Evolutionary conservation across 2,888 invertebrate species (phyloP), one percentile per base, ranked within the genome.

Genomic region (Nemotelus pantherinus): DNA sequence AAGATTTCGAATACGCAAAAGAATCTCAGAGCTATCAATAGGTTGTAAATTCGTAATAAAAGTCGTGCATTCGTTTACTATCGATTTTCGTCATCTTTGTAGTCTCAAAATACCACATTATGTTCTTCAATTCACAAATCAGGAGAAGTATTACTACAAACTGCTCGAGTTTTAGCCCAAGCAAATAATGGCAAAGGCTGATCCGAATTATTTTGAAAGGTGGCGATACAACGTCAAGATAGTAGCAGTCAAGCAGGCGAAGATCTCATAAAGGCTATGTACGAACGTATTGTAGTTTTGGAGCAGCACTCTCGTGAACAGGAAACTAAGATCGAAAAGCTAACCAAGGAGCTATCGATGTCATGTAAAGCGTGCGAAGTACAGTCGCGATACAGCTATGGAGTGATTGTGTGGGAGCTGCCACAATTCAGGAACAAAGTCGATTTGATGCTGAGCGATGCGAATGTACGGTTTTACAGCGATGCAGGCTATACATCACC

Each of bases 401-500:
- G 97, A 9, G 91, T 91, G 80, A 95, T 93, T 81, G 89, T 95
- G 7, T 97, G 97, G 97, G 91, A 91, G 85, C 88, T 95, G 3
- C 89, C 90, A 77, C 91, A 92, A 81, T 93, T 95, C 82, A 89
- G 89, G 72, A 89, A 89, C 9, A 89, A 93, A 80, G 86, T 95
- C 5, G 89, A 90, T 2, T 90, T 91, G 0, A 92, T 94, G 91
- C 85, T 89, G 39, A 89, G 88, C 67, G 92, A 93, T 83, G 88
- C 90, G 55, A 89, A 90, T 79, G 90, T 92, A 82, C 92, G 93
- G 88, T 89, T 93, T 80, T 96, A 95, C 85, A 96, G 96, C 83
- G 93, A 93, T 3, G 94, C 94, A 10, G 96, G 96, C 86, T 96
- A 94, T 85, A 95, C 96, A 0, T 92, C 94, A 68, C 92, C 93